phyloP scores from a whole-genome alignment of 2,888 invertebrate species.

The Agrotis exclamationis region DNA sequence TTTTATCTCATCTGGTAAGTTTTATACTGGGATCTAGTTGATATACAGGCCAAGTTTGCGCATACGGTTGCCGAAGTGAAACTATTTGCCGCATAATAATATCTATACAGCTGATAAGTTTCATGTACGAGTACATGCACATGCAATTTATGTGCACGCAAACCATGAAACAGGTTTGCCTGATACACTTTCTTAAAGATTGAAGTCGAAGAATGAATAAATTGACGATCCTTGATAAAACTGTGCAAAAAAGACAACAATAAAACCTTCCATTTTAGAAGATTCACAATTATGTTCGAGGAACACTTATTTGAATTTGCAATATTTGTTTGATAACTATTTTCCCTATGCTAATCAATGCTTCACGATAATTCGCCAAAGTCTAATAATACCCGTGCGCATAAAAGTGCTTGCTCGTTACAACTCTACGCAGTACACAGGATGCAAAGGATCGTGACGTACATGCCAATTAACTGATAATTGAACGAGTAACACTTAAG shows the following conservation, averaged over 20 bases:
- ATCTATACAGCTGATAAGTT: constrained; percentile 1
- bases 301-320: background rate
- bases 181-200: background rate
- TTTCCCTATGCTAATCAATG: constrained; percentile 26
- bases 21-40: background rate
- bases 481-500: constrained; percentile 35
- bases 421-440: constrained; percentile 23
- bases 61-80: background rate
- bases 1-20: background rate
- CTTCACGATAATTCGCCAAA: constrained; percentile 31
- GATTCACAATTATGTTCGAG: background rate
- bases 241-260: background rate
- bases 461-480: constrained; percentile 49
- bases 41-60: background rate
- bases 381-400: constrained; percentile 20
- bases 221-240: constrained; percentile 4
- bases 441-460: constrained; percentile 39
- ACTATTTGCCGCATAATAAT: background rate
- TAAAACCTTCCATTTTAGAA: background rate
- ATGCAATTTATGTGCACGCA: background rate
- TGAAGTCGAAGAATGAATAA: background rate
- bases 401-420: constrained; percentile 28
- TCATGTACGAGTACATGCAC: background rate
- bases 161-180: background rate
- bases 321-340: constrained; percentile 17